Base-by-base conservation (phyloP, 2,888 invertebrate species). In the Metellina segmentata region DNA sequence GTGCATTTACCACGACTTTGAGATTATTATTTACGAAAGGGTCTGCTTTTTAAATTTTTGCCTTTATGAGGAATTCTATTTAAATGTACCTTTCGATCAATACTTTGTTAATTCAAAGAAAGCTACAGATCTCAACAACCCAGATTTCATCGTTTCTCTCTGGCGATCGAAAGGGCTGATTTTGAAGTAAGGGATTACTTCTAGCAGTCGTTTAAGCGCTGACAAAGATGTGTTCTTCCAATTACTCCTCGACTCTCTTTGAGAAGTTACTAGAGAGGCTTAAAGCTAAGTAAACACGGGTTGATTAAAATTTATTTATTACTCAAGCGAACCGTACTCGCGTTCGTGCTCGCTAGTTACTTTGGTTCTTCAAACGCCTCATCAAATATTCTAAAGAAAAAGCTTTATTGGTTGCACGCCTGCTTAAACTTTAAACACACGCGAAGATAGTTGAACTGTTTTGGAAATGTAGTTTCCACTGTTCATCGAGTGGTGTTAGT, bases 281-380 rank as follows among this genome's bases (percentile, higher is more conserved):
- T 82, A 82, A 82, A 72, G 53, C 85, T 75, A 74, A 85, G 85
- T 61, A 61, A 72, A 85, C 74, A 61, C 61, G 13, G n/a, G 51
- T 74, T 88, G 88, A 88, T 88, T 88, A 88, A 88, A 88, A 88
- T 88, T 88, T 88, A 88, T 88, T 88, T 81, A 81, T 87, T 87
- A 51, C 52, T 79, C 34, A 13, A n/a, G 61, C 20, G 48, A 61
- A 75, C 85, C n/a, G 20, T 11, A 5, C 61, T 61, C 61, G n/a
- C n/a, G n/a, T n/a, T n/a, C 34, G 34, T 34, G 34, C 34, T 34
- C 34, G 1, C 34, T 34, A 34, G 34, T 34, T 34, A 34, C 34
- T 34, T n/a, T 34, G 34, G 34, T 34, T 34, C 34, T 34, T 34
- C 34, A 34, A 34, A 34, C 6, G 61, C 61, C 61, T 7, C 61